Evolutionary conservation across 37 sponge, comb jelly and placozoan genomes (phyloP).

Genomic region (Ianthella basta): DNA sequence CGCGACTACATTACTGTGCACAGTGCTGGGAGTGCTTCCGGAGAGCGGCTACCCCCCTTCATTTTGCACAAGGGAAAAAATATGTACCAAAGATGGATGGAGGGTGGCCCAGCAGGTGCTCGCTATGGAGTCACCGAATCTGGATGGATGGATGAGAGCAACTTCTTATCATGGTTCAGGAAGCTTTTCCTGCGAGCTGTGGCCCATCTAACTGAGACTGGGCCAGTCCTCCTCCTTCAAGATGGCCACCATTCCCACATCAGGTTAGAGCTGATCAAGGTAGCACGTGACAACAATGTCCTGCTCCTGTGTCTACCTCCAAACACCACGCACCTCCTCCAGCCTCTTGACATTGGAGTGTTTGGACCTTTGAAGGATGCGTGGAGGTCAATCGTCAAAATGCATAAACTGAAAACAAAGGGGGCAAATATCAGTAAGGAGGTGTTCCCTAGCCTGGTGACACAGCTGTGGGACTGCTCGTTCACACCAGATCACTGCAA

Average conservation of each 20-base stretch:
- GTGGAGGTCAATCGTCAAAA: slow-evolving; percentile 31
- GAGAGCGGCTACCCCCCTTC: slow-evolving; percentile 22
- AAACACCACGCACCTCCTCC: background rate
- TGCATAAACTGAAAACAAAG: background rate
- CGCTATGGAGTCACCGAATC: slow-evolving; percentile 18
- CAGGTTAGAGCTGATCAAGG: slow-evolving; percentile 9
- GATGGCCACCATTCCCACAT: slow-evolving; percentile 35
- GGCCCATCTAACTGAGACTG: background rate
- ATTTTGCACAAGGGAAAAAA: slow-evolving; percentile 35
- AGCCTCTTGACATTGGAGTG: slow-evolving; percentile 23
- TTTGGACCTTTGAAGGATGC: slow-evolving; percentile 23
- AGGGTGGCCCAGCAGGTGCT: slow-evolving; percentile 23
- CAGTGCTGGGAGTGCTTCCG: slow-evolving; percentile 22
- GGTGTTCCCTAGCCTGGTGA: background rate
- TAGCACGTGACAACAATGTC: background rate
- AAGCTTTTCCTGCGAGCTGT: slow-evolving; percentile 30
- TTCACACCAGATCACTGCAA: slow-evolving; percentile 16
- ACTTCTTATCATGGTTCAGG: slow-evolving; percentile 26
- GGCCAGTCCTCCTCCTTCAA: slow-evolving; percentile 29
- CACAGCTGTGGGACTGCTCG: slow-evolving; percentile 9
- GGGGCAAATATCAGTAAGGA: background rate
- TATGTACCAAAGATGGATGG: slow-evolving; percentile 30
- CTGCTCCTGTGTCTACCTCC: background rate
- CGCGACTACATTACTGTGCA: slow-evolving; percentile 31
- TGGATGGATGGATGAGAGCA: slow-evolving; percentile 36